Base-by-base conservation (phyloP, 2,888 invertebrate species). In the Cremastinae sp. region DNA sequence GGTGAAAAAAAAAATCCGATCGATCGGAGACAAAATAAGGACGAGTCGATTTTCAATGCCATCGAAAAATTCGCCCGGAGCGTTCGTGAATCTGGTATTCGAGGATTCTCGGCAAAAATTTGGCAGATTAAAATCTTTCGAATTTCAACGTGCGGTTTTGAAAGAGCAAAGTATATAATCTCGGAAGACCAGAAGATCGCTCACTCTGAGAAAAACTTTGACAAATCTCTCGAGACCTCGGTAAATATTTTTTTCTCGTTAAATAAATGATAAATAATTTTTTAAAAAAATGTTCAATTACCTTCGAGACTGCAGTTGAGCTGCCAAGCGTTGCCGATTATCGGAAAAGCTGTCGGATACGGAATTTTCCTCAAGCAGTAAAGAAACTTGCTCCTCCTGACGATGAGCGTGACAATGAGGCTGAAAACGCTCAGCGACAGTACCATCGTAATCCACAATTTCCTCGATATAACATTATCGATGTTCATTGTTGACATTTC, bases 291-390 rank as follows among this genome's bases (percentile, higher is more conserved):
- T n/a, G n/a, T 5, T 9, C 1, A 79, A 84, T 79, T 80, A 90
- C 90, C 88, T 83, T 88, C 86, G 64, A 85, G 87, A n/a, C 81
- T 83, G 72, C 88, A 86, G 51, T 84, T 85, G n/a, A 90, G 83
- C 66, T 88, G 87, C 39, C 83, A 80, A 1, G 88, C 87, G 70
- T 90, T 90, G 1, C 90, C 90, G 12, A 90, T 80, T n/a, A 90
- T 35, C 0, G 90, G 90, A 49, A 88, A 58, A 0, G 88, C 86
- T 1, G 53, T 74, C 1, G 89, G 90, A 14, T 84, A 84, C 0
- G 90, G 88, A 14, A 90, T 83, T 8, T 83, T 84, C 14, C 85
- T 79, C 22, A 88, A 70, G 0, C 82, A 81, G 69, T 86, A 82
- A 1, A 87, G 43, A 62, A 88, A 87, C 53, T 78, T 85, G 8